phyloP scores from a whole-genome alignment of 2,113 vertebrate genomes.

The Gadus macrocephalus region DNA sequence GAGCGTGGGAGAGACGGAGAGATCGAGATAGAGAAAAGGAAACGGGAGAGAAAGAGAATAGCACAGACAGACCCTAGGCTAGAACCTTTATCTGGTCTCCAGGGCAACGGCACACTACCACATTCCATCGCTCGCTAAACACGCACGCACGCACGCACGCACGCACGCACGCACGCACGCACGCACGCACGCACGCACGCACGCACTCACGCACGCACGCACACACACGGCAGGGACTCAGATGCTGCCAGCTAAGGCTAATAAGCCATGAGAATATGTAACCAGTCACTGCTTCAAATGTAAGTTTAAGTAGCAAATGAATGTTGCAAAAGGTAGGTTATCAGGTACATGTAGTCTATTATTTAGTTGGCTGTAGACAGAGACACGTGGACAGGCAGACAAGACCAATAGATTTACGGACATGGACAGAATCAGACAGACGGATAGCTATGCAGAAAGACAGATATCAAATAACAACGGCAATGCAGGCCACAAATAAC shows the following conservation, averaged over 20 bases:
- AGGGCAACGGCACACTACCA: slow-evolving; percentile 53
- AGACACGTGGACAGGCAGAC: background rate
- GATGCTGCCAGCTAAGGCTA: too few relatives aligned
- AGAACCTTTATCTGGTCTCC: slow-evolving; percentile 57
- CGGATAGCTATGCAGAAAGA: background rate
- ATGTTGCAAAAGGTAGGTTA: background rate
- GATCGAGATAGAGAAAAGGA: too few relatives aligned
- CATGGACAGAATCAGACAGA: background rate
- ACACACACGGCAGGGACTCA: background rate
- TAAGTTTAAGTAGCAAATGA: too few relatives aligned
- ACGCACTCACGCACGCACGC: background rate
- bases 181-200: background rate
- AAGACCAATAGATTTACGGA: background rate
- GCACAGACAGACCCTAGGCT: slow-evolving; percentile 37
- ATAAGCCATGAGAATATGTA: too few relatives aligned
- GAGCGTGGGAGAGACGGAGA: too few relatives aligned
- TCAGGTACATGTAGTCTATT: background rate
- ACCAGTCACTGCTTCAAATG: too few relatives aligned
- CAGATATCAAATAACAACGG: background rate
- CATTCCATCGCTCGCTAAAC: slow-evolving; percentile 45
- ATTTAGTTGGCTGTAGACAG: background rate
- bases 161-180: background rate
- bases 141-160: slow-evolving; percentile 34
- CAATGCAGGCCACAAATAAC: too few relatives aligned
- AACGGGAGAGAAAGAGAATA: slow-evolving; percentile 25